A percentile compares a stretch with the other conserved stretches of the same genome.
These are phyloP conservation scores for Daktulosphaira vitifoliae DNA, from an alignment of 1,140 invertebrate species.

Conservation along the genomic window DNA sequence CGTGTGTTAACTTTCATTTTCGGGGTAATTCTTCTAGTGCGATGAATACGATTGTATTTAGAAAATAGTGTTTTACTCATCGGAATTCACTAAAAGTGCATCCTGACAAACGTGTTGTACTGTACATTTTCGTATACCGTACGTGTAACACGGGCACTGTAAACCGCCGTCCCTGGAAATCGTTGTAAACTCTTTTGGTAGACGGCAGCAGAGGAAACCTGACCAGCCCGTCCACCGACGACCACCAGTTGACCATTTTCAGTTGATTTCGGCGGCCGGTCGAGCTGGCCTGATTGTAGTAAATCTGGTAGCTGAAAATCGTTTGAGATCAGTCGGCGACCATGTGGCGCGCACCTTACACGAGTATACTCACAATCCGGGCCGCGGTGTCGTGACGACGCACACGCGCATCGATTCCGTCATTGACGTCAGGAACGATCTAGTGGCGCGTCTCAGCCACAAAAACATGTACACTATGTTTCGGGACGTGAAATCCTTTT, in stretches of 20 bases:
- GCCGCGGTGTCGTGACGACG: slow-evolving; percentile 50
- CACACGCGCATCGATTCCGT: slow-evolving; percentile 47
- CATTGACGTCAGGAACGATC: slow-evolving; percentile 42
- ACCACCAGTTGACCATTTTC: slow-evolving; percentile 59
- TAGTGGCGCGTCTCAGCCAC: slow-evolving; percentile 43
- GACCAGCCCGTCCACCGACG: slow-evolving; percentile 49
- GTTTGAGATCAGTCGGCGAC: too few relatives aligned
- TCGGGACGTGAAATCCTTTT: slow-evolving; percentile 46
- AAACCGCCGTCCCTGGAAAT: slow-evolving; percentile 55
- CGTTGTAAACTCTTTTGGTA: slow-evolving; percentile 49
- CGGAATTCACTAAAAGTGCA: not conserved
- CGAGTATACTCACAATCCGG: slow-evolving; percentile 48
- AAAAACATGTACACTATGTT: slow-evolving; percentile 48
- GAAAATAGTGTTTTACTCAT: not conserved
- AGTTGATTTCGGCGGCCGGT: slow-evolving; percentile 48
- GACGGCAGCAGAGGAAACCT: slow-evolving; percentile 53
- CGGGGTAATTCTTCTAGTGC: too few relatives aligned
- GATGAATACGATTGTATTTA: too few relatives aligned
- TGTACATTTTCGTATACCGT: too few relatives aligned
- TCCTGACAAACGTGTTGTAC: too few relatives aligned
- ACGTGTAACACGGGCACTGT: slow-evolving; percentile 59
- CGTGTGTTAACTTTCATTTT: too few relatives aligned
- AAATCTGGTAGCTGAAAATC: slow-evolving; percentile 49
- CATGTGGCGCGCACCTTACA: too few relatives aligned
- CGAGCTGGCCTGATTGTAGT: slow-evolving; percentile 57